These are phyloP conservation scores for Cinclus cinclus DNA, from an alignment of 2,113 vertebrate species.

Conservation along the genomic window DNA sequence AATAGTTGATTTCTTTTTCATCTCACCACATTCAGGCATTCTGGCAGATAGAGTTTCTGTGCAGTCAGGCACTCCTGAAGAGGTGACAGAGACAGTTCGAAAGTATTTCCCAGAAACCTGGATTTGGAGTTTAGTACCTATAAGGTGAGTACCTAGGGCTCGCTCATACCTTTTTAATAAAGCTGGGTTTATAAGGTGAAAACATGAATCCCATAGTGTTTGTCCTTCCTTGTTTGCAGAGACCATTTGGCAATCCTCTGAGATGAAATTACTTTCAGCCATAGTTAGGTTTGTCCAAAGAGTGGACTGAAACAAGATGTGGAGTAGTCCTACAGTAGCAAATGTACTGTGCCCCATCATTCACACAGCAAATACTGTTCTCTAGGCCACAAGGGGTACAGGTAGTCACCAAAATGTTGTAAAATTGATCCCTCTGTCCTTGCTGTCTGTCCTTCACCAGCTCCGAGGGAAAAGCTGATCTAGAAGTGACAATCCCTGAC, in stretches of 20 bases:
- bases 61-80: not conserved
- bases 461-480: conserved; percentile 67
- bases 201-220: not conserved
- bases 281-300: not conserved
- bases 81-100: conserved; percentile 49
- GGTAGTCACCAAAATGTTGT: not conserved
- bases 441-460: conserved; percentile 45
- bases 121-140: conserved; percentile 72
- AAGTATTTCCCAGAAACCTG: conserved; percentile 78
- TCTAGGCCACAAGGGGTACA: not conserved
- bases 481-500: conserved; percentile 81
- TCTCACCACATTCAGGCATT: not conserved
- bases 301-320: not conserved
- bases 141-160: conserved; percentile 53
- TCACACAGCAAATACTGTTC: not conserved
- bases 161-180: not conserved
- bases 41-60: accelerated
- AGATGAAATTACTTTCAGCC: not conserved
- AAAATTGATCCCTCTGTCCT: not conserved
- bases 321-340: not conserved
- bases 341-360: not conserved
- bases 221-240: not conserved
- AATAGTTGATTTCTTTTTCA: not conserved
- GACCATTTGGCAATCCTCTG: not conserved
- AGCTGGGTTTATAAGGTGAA: not conserved